Conservation (phyloP, 2,797 vertebrate genomes). For the Hemitrygon akajei region DNA sequence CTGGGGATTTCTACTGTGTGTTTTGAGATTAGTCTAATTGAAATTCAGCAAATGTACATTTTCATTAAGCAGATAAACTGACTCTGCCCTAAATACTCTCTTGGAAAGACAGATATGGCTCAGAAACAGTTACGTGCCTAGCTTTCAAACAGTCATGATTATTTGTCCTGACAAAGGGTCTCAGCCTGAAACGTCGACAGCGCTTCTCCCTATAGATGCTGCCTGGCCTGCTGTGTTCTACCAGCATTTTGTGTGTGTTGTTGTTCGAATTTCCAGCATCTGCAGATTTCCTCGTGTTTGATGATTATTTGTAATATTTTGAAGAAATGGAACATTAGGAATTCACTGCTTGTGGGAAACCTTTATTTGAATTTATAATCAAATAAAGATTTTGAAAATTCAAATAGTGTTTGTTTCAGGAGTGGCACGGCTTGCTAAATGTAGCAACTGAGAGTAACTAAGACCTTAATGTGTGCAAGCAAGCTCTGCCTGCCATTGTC, state of each 20-base stretch:
- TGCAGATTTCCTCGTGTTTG: too few species aligned
- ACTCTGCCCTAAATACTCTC: not conserved
- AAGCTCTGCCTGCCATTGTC: too few species aligned
- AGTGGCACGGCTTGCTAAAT: too few species aligned
- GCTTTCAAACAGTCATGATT: not conserved
- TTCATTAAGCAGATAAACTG: not conserved
- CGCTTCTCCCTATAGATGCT: too few species aligned
- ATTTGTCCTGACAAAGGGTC: too few species aligned
- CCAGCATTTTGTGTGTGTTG: too few species aligned
- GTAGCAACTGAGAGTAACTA: too few species aligned
- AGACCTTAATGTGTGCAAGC: too few species aligned
- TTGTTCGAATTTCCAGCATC: too few species aligned
- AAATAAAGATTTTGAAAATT: not conserved
- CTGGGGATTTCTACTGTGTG: not conserved
- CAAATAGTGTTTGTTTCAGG: too few species aligned
- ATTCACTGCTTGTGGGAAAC: not conserved
- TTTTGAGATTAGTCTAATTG: not conserved
- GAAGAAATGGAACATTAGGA: not conserved
- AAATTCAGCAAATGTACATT: not conserved
- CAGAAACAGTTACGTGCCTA: not conserved
- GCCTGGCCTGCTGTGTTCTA: too few species aligned
- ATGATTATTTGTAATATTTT: not conserved
- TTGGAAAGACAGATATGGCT: not conserved
- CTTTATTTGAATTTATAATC: not conserved
- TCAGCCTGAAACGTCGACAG: too few species aligned